A percentile compares a stretch with the other conserved stretches of the same genome.
Conservation (phyloP, 1,140 invertebrate species). For the Drosophila erecta region DNA sequence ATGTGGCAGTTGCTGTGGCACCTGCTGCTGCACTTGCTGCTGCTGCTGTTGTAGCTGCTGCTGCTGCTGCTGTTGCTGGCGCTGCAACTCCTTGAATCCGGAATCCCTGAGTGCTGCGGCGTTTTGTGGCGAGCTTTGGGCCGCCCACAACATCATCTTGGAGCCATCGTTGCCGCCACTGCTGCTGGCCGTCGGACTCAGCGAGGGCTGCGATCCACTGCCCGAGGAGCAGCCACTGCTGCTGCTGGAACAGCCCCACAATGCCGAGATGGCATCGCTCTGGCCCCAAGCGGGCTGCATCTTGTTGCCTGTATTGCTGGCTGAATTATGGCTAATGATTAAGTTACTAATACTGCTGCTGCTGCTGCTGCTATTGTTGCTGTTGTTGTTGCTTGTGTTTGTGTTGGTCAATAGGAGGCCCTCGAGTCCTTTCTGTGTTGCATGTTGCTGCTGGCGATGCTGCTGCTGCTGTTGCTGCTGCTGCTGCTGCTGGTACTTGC, state of each 20-base stretch:
- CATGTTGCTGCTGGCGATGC: constrained; percentile 40
- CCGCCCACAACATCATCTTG: constrained; percentile 69
- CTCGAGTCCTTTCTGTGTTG: constrained; percentile 35
- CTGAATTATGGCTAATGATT: constrained; percentile 84
- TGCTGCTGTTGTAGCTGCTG: constrained; percentile 12
- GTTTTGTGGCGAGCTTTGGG: constrained; percentile 68
- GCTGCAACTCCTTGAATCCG: constrained; percentile 44
- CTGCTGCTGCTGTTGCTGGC: constrained; percentile 5
- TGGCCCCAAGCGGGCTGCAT: constrained; percentile 54
- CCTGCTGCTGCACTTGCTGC: constrained; percentile 18
- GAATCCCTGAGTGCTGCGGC: constrained; percentile 58
- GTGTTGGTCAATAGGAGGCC: constrained; percentile 54
- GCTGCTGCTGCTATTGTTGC: constrained; percentile 42
- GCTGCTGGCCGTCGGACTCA: constrained; percentile 77
- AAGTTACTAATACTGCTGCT: constrained; percentile 84
- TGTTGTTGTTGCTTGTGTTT: constrained; percentile 45
- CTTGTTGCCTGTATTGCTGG: constrained; percentile 68
- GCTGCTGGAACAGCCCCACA: constrained; percentile 78
- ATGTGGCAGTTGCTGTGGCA: constrained; percentile 45
- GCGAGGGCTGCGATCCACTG: constrained; percentile 76
- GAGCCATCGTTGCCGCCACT: constrained; percentile 76
- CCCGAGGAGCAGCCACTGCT: constrained; percentile 78
- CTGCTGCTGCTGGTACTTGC: constrained; percentile 64
- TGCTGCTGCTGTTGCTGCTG: constrained; percentile 46
- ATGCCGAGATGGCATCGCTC: constrained; percentile 71